These are phyloP conservation scores for Pomphorhynchus laevis DNA, from an alignment of 1,140 invertebrate genomes.

Conservation along the genomic window DNA sequence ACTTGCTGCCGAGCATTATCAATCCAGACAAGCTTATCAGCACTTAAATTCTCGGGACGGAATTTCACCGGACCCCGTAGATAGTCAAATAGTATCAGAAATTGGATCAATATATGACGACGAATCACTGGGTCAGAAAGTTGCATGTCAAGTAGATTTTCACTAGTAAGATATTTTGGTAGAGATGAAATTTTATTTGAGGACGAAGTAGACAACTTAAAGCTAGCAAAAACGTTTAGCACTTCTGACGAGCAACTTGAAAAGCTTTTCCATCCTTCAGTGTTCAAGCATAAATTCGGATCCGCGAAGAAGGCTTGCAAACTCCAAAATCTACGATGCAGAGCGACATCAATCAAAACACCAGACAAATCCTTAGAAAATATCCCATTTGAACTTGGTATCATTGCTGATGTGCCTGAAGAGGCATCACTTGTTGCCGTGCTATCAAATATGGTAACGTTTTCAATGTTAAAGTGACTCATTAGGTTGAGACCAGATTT, in stretches of 20 bases:
- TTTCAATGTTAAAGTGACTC: constrained; percentile 84
- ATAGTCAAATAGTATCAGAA: constrained; percentile 77
- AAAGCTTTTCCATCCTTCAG: constrained; percentile 62
- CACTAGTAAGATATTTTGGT: constrained; percentile 85
- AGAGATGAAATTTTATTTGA: constrained; percentile 30
- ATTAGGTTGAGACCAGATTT: constrained; percentile 69
- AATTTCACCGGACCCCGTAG: constrained; percentile 56
- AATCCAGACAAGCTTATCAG: background rate
- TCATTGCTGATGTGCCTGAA: constrained; percentile 4
- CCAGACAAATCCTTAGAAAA: background rate
- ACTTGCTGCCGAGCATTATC: constrained; percentile 13
- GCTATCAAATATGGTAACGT: constrained; percentile 25
- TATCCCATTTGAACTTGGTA: background rate
- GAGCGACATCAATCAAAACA: constrained; percentile 16
- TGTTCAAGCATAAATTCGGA: constrained; percentile 60
- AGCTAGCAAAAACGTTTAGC: constrained; percentile 45
- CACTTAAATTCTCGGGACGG: constrained; percentile 28
- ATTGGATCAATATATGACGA: constrained; percentile 62
- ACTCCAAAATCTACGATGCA: constrained; percentile 75
- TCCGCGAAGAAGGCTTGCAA: constrained; percentile 75
- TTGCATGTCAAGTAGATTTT: constrained; percentile 68
- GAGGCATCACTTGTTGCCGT: constrained; percentile 11
- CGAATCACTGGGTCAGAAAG: constrained; percentile 76
- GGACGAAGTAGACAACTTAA: constrained; percentile 31
- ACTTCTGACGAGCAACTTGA: constrained; percentile 31